These are phyloP conservation scores for Cataglyphis albicans DNA, from an alignment of 2,888 invertebrate genomes.

Conservation along the genomic window DNA sequence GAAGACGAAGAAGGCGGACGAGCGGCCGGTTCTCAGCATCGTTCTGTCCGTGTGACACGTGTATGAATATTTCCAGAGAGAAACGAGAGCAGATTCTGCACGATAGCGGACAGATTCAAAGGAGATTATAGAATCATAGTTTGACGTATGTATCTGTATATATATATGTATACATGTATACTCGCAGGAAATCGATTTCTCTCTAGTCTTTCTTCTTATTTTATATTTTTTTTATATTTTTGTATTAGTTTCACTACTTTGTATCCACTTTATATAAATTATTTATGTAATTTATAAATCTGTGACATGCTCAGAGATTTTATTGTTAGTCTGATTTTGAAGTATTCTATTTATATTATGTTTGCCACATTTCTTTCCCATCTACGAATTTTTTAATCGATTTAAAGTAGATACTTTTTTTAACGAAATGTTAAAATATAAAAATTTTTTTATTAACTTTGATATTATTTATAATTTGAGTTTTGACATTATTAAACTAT, in stretches of 20 bases:
- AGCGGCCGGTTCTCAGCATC: slow-evolving; percentile 52
- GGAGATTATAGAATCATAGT: slow-evolving; percentile 43
- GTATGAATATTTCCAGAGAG: slow-evolving; percentile 65
- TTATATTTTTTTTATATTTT: not conserved
- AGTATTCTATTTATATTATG: not conserved
- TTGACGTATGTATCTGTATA: slow-evolving; percentile 2
- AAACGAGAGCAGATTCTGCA: slow-evolving; percentile 38
- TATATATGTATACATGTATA: not conserved
- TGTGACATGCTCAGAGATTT: not conserved
- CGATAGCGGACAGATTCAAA: slow-evolving; percentile 27
- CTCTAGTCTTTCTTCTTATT: not conserved
- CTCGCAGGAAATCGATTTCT: slow-evolving; percentile 48
- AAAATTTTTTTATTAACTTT: not conserved
- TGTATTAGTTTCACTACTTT: not conserved
- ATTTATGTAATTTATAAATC: slow-evolving; percentile 8
- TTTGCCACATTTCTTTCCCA: not conserved
- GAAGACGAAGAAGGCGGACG: slow-evolving; percentile 44
- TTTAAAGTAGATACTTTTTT: not conserved
- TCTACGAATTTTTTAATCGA: not conserved
- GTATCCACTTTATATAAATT: not conserved
- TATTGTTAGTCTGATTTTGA: not conserved
- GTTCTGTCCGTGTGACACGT: slow-evolving; percentile 25
- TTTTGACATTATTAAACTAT: not conserved
- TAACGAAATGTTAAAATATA: not conserved
- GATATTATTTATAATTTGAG: too few relatives aligned